A percentile compares a stretch with the other conserved stretches of the same genome.
Evolutionary conservation across 2,888 invertebrate genomes (phyloP).

Genomic region (Melanargia galathea): DNA sequence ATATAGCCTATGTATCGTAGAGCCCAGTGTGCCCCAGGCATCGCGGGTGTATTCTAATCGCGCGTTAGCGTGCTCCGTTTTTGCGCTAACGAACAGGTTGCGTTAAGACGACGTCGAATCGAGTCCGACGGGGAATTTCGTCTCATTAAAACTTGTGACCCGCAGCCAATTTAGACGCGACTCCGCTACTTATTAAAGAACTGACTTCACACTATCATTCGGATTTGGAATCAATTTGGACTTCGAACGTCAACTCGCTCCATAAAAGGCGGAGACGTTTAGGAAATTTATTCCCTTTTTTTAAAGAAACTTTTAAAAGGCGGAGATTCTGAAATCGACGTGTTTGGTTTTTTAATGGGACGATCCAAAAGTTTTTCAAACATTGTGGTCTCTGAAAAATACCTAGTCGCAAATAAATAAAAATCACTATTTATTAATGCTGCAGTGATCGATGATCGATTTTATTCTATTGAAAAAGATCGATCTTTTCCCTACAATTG

Average conservation of each 20-base stretch:
- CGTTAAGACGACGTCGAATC: constrained; percentile 76
- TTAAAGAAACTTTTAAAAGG: background rate
- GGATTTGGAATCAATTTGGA: constrained; percentile 32
- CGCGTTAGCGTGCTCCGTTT: constrained; percentile 80
- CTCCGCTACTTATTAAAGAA: constrained; percentile 73
- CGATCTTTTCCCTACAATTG: no score
- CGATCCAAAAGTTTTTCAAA: constrained; percentile 1
- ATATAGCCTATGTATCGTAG: no score
- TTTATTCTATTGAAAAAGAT: no score
- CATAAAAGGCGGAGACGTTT: constrained; percentile 24
- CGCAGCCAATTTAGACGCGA: constrained; percentile 77
- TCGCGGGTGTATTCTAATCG: constrained; percentile 79
- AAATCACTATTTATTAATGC: no score
- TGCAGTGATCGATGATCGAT: no score
- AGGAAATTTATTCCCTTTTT: constrained; percentile 11
- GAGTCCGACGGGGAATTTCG: constrained; percentile 75
- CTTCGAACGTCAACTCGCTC: constrained; percentile 28
- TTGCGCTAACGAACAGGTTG: constrained; percentile 82
- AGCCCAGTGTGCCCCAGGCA: constrained; percentile 58
- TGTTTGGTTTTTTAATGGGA: background rate
- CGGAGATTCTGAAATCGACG: background rate
- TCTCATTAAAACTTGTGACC: constrained; percentile 82
- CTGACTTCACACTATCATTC: constrained; percentile 69
- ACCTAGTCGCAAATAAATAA: background rate
- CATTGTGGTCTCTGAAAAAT: background rate